Evolutionary conservation across 1,140 invertebrate genomes (phyloP), one percentile per base, ranked within the genome.

Genomic region (Diploscapter pachys): DNA sequence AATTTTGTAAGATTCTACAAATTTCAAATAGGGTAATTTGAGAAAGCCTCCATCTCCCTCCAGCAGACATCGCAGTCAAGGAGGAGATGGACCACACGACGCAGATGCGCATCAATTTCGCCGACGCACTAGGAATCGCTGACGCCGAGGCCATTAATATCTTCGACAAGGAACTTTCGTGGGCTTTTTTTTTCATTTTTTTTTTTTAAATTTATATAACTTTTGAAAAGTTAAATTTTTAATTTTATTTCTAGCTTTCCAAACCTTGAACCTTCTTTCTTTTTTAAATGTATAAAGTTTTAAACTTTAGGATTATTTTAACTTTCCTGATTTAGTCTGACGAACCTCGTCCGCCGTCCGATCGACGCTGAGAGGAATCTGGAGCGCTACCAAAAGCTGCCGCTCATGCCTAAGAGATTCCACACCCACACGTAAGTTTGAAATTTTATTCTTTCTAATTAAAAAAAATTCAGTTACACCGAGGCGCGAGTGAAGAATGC

Each of bases 311-410:
- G n/a, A n/a, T 81, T 31, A 13, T 80, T n/a, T 80, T 51, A 64
- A 2, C 62, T 54, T 63, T 72, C 57, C 59, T 4, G 71, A 50
- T 9, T 57, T 70, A 13, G 78, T 62, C 31, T 49, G 80, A 11
- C 59, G 56, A 61, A 76, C 55, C 57, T 72, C 62, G 54, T 80
- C 8, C 53, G 63, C 4, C 59, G 49, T 56, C 72, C 78, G 5
- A 77, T 63, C 8, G 76, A 81, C 61, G 79, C 50, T 51, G 81
- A 82, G 57, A 50, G 72, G 52, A 73, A 69, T 55, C 79, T 76
- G 6, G 31, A 31, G 66, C 48, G 3, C 53, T 5, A 5, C 64
- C 52, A 63, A 54, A 6, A 53, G 50, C 59, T 50, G 73, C 68
- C 13, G 73, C 68, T 59, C 65, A 69, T 53, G 70, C 70, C 56